Base-by-base conservation (phyloP, 2,888 invertebrate genomes). In the Odontomyia ornata region DNA sequence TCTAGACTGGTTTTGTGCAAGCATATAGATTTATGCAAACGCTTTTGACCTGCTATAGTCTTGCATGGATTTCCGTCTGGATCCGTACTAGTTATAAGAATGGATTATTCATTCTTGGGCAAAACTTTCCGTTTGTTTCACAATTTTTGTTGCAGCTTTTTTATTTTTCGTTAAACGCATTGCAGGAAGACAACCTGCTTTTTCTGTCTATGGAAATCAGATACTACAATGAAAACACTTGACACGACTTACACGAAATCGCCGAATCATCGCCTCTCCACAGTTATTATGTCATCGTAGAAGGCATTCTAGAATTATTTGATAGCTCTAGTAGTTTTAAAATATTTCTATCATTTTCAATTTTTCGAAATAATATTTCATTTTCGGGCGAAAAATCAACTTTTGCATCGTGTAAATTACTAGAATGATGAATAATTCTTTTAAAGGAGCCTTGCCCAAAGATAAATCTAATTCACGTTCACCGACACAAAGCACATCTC, bases 391-490 rank as follows among this genome's bases (percentile, higher is more conserved):
- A 64, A 64, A 64, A 64, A 64, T 64, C 13, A 7, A 64, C 28
- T 64, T 60, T 71, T 52, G 7, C 3, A 9, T 15, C 23, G 1
- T 47, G 27, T 23, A 47, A 47, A 60, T 18, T 47, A 4, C 3
- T 1, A 52, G n/a, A 52, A 71, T n/a, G n/a, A 71, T 52, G 47
- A 71, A 52, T 47, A 71, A 71, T 15, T 46, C 25, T 25, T 47
- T 71, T 23, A 71, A 47, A 71, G 71, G 71, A 47, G 71, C 71
- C 47, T 25, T 46, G 36, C 71, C 71, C n/a, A 71, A 71, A 52
- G 71, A 71, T 71, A 71, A 47, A 71, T 47, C 23, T 15, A 67
- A 23, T 43, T 18, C 5, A 5, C 47, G 71, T 52, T 71, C 27
- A 21, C 71, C 25, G 25, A 11, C 23, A 71, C 13, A 13, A 47